These are phyloP conservation scores for Phalacrocorax aristotelis DNA, from an alignment of 2,113 vertebrate species.

Conservation along the genomic window DNA sequence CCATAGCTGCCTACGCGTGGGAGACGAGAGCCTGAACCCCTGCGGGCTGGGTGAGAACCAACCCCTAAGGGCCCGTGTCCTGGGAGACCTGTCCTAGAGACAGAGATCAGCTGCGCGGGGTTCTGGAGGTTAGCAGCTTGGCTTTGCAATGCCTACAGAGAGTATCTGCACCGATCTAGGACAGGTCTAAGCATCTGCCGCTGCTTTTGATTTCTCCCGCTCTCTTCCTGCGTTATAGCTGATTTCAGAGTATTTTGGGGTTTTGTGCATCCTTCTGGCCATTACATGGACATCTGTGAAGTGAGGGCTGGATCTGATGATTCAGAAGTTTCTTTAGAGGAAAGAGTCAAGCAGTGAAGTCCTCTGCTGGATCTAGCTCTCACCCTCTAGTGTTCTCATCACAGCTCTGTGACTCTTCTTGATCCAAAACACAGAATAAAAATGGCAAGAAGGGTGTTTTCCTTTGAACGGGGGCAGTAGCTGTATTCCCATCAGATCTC, in stretches of 20 bases:
- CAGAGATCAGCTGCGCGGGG: fast-evolving
- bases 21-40: neutral
- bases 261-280: slow-evolving; percentile 1
- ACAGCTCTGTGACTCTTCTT: neutral
- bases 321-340: neutral
- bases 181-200: neutral
- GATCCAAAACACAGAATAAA: neutral
- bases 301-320: neutral
- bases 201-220: neutral
- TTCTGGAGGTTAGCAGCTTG: neutral
- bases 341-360: neutral
- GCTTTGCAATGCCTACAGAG: neutral
- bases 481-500: neutral
- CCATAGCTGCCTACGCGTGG: neutral
- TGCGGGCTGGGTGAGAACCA: neutral
- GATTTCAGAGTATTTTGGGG: neutral
- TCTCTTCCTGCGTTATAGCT: neutral
- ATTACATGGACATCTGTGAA: neutral
- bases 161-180: neutral
- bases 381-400: neutral
- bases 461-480: neutral
- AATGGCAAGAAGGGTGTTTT: neutral
- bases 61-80: fast-evolving
- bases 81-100: neutral
- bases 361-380: neutral